Evolutionary conservation across 2,888 invertebrate genomes (phyloP).

Genomic region (Didymodactylos carnosus): DNA sequence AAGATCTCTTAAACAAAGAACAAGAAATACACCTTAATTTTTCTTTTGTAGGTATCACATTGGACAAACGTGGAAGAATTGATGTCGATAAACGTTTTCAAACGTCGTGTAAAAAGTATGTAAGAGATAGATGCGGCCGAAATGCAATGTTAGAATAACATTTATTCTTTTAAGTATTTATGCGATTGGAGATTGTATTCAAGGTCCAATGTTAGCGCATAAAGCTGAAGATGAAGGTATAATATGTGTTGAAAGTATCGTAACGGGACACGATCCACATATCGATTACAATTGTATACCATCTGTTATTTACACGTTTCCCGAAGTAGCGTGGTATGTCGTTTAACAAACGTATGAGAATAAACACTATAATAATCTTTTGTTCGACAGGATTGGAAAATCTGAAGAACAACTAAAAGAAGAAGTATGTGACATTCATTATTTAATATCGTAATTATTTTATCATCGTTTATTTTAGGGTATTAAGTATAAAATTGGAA

Average conservation of each 20-base stretch:
- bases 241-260: constrained; percentile 73
- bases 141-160: no score
- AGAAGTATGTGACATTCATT: no score
- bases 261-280: constrained; percentile 69
- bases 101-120: constrained; percentile 42
- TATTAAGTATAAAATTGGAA: constrained; percentile 76
- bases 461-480: constrained; percentile 42
- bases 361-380: no score
- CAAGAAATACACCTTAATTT: no score
- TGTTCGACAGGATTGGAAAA: no score
- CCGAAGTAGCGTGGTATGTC: constrained; percentile 99
- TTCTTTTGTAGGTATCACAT: constrained; percentile 46
- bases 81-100: constrained; percentile 78
- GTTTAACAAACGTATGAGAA: no score
- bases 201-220: constrained; percentile 97
- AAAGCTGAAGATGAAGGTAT: constrained; percentile 96
- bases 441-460: no score
- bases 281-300: constrained; percentile 99
- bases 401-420: constrained; percentile 81
- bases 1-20: no score
- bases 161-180: no score
- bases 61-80: constrained; percentile 73
- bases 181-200: constrained; percentile 94
- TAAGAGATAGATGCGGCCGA: no score
- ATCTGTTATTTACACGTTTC: constrained; percentile 96